A percentile compares a stretch with the other conserved stretches of the same genome.
phyloP scores from a whole-genome alignment of 2,797 vertebrate genomes.

The Channallabes apus region DNA sequence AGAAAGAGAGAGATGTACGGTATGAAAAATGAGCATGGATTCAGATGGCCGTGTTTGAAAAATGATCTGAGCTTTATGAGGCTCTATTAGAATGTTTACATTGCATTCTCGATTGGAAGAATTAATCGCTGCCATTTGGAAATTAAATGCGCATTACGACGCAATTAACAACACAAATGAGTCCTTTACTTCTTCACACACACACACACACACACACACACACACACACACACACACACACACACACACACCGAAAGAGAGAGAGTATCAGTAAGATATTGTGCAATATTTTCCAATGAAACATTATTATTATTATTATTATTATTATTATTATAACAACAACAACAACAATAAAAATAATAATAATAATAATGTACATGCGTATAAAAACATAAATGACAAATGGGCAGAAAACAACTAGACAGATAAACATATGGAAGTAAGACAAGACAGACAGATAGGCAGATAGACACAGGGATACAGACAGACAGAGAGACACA shows the following conservation, averaged over 20 bases:
- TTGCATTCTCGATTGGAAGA: slow-evolving; percentile 80
- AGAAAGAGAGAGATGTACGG: background rate
- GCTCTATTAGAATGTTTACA: slow-evolving; percentile 84
- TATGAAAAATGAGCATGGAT: slow-evolving; percentile 72
- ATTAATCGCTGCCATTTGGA: slow-evolving; percentile 82
- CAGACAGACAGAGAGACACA: too few species aligned
- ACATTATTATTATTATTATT: background rate
- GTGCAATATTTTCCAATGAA: slow-evolving; percentile 3
- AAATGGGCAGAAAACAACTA: background rate
- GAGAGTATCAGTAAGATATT: slow-evolving; percentile 45
- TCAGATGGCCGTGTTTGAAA: slow-evolving; percentile 74
- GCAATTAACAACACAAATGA: slow-evolving; percentile 84
- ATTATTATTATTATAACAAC: background rate
- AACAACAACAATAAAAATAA: too few species aligned
- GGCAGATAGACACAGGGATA: too few species aligned
- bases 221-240: slow-evolving; percentile 47
- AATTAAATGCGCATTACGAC: slow-evolving; percentile 85
- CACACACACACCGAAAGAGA: slow-evolving; percentile 29
- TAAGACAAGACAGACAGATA: background rate
- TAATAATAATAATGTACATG: background rate
- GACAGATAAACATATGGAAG: background rate
- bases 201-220: slow-evolving; percentile 46
- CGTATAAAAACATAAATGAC: background rate
- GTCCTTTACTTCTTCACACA: slow-evolving; percentile 68
- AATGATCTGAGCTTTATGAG: slow-evolving; percentile 71